Evolutionary conservation across 2,888 invertebrate species (phyloP).

Genomic region (Periphyllus acericola): DNA sequence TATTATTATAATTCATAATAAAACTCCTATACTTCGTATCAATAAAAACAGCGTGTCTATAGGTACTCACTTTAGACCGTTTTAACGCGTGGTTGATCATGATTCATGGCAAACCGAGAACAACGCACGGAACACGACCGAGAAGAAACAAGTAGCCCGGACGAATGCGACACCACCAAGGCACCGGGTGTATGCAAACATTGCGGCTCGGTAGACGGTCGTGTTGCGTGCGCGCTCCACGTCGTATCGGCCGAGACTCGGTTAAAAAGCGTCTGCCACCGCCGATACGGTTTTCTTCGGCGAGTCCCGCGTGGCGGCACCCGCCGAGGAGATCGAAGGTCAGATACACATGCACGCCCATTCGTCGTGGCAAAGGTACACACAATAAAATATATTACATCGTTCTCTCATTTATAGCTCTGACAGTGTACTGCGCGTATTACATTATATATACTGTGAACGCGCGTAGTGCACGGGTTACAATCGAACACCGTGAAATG

Average conservation of each 20-base stretch:
- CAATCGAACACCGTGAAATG: constrained; percentile 35
- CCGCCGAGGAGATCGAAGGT: constrained; percentile 26
- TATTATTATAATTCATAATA: too few species aligned
- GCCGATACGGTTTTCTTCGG: constrained; percentile 1
- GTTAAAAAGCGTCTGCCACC: background rate
- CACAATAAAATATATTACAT: constrained; percentile 26
- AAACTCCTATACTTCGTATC: too few species aligned
- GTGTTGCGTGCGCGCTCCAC: constrained; percentile 40
- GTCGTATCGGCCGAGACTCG: background rate
- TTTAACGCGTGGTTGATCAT: background rate
- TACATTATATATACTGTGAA: background rate
- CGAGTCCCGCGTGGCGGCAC: constrained; percentile 20
- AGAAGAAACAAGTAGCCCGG: constrained; percentile 13
- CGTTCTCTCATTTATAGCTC: constrained; percentile 22
- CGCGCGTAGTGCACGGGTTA: constrained; percentile 9
- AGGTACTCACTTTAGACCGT: constrained; percentile 15
- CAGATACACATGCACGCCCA: constrained; percentile 14
- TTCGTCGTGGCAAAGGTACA: constrained; percentile 9
- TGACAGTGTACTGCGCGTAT: background rate
- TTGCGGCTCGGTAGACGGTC: constrained; percentile 17
- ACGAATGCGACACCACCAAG: constrained; percentile 6
- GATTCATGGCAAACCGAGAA: background rate
- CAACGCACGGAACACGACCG: background rate
- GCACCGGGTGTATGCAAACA: constrained; percentile 54
- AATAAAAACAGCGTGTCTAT: background rate